Evolutionary conservation across 2,113 vertebrate species (phyloP).

Genomic region (Psittacula cyanocephala): DNA sequence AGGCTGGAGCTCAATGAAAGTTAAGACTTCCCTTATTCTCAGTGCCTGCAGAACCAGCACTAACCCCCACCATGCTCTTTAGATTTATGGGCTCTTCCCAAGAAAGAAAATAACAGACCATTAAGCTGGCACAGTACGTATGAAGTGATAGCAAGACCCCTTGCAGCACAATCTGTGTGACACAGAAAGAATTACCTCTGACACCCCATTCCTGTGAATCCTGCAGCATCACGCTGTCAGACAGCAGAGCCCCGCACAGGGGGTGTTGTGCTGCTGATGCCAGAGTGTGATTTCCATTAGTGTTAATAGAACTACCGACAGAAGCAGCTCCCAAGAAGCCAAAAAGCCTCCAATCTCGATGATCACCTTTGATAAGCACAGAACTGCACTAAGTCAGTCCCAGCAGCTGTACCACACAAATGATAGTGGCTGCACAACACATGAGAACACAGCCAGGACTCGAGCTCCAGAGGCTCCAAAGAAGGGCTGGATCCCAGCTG

Average conservation of each 20-base stretch:
- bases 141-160: not conserved
- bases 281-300: slow-evolving; percentile 12
- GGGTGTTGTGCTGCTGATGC: not conserved
- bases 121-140: not conserved
- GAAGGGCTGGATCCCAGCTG: not conserved
- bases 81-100: not conserved
- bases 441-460: not conserved
- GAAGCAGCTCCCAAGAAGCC: not conserved
- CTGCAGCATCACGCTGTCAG: not conserved
- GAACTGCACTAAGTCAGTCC: not conserved
- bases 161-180: not conserved
- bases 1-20: not conserved
- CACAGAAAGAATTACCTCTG: slow-evolving; percentile 21
- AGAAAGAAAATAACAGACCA: not conserved
- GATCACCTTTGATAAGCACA: not conserved
- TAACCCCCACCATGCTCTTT: not conserved
- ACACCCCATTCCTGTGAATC: not conserved
- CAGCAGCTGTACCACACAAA: not conserved
- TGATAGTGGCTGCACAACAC: fast-evolving
- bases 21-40: not conserved
- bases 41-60: not conserved
- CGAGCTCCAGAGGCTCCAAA: not conserved
- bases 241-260: not conserved
- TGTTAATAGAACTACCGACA: slow-evolving; percentile 32
- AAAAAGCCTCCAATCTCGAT: not conserved